A percentile compares a stretch with the other conserved stretches of the same genome.
These are phyloP conservation scores for Anneissia japonica DNA, from an alignment of 35 echinoderm and acorn worm genomes.

Conservation along the genomic window DNA sequence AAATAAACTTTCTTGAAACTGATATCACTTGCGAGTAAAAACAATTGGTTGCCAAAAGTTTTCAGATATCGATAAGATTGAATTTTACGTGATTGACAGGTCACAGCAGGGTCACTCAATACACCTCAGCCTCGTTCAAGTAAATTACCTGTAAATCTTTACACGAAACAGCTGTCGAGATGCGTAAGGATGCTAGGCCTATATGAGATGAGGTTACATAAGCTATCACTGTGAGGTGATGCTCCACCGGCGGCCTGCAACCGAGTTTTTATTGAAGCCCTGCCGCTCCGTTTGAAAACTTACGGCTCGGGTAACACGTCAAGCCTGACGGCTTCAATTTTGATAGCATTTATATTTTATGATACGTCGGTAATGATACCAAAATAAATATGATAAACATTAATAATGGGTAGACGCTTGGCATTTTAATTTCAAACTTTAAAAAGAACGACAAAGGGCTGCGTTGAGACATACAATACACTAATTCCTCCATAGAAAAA, in stretches of 20 bases:
- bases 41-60: neutral
- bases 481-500: no score
- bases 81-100: neutral
- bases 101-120: neutral
- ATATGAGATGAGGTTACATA: neutral
- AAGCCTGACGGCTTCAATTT: neutral
- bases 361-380: neutral
- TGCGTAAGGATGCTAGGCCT: neutral
- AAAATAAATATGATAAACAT: neutral
- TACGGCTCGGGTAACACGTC: neutral
- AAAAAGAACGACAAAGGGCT: no score
- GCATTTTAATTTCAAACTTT: no score
- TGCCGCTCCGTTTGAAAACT: neutral
- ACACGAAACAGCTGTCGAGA: neutral
- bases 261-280: neutral
- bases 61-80: neutral
- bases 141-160: neutral
- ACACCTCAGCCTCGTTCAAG: neutral
- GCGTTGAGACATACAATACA: no score
- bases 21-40: neutral
- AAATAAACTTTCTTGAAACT: neutral
- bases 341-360: neutral
- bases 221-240: conserved; percentile 1
- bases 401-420: neutral
- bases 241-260: neutral